These are phyloP conservation scores for Chanos chanos DNA, from an alignment of 2,797 vertebrate genomes.

Conservation along the genomic window DNA sequence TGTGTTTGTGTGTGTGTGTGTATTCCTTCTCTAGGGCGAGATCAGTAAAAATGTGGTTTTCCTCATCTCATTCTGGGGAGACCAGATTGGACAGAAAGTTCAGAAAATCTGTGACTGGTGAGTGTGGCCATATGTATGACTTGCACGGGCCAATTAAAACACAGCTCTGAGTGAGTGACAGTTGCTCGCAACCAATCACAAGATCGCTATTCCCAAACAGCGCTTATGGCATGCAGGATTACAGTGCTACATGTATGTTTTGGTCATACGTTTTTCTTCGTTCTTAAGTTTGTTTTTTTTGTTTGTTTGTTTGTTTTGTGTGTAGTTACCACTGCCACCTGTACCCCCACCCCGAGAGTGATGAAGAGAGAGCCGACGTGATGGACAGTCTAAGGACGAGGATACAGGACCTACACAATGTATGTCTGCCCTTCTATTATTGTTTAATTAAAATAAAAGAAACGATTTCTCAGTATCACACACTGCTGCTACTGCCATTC, in stretches of 20 bases:
- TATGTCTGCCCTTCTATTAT: constrained; percentile 54
- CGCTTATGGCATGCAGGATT: too few species aligned
- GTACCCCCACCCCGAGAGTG: constrained; percentile 88
- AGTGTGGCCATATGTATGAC: constrained; percentile 40
- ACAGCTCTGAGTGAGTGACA: neutral
- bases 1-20: constrained; percentile 14
- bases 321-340: constrained; percentile 92
- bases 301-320: neutral
- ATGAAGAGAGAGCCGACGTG: constrained; percentile 83
- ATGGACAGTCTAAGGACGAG: constrained; percentile 85
- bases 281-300: neutral
- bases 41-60: constrained; percentile 88
- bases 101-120: constrained; percentile 98
- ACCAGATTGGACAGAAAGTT: constrained; percentile 97
- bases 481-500: too few species aligned
- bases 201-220: too few species aligned
- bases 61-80: constrained; percentile 96
- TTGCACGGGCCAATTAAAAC: neutral
- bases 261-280: neutral
- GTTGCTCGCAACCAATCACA: neutral
- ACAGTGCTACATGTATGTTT: too few species aligned
- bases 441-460: neutral
- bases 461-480: too few species aligned
- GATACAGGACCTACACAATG: constrained; percentile 90
- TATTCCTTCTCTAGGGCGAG: constrained; percentile 78